Evolutionary conservation across 2,797 vertebrate genomes (phyloP).

Genomic region (Rhynchonycteris naso): DNA sequence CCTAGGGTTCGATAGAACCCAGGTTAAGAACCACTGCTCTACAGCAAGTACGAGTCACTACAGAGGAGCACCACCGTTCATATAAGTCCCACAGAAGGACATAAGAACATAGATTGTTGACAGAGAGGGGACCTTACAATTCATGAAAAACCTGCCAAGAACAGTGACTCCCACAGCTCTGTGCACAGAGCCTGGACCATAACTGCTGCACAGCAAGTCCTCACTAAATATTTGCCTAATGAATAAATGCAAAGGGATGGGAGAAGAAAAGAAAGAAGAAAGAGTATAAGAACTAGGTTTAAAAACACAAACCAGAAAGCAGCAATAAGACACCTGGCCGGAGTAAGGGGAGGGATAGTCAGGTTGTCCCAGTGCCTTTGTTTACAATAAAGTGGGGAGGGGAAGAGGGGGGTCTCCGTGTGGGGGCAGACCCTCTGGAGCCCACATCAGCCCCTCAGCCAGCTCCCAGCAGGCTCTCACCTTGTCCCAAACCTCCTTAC

Average conservation of each 20-base stretch:
- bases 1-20: too few relatives aligned
- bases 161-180: neutral
- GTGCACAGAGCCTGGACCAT: neutral
- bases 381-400: neutral
- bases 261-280: neutral
- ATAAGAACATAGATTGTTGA: neutral
- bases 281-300: neutral
- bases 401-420: too few relatives aligned
- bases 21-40: too few relatives aligned
- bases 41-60: neutral
- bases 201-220: neutral
- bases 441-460: neutral
- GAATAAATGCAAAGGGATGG: neutral
- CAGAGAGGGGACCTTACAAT: neutral
- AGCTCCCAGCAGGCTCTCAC: constrained; percentile 69
- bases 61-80: neutral
- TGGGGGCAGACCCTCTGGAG: neutral
- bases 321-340: neutral
- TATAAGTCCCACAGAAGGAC: neutral
- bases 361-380: neutral
- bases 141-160: neutral
- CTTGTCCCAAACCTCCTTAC: constrained; percentile 90
- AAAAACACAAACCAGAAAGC: constrained; percentile 6
- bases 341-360: neutral
- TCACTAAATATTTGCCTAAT: neutral